Evolutionary conservation across 2,113 vertebrate genomes (phyloP).

Genomic region (Equus quagga): DNA sequence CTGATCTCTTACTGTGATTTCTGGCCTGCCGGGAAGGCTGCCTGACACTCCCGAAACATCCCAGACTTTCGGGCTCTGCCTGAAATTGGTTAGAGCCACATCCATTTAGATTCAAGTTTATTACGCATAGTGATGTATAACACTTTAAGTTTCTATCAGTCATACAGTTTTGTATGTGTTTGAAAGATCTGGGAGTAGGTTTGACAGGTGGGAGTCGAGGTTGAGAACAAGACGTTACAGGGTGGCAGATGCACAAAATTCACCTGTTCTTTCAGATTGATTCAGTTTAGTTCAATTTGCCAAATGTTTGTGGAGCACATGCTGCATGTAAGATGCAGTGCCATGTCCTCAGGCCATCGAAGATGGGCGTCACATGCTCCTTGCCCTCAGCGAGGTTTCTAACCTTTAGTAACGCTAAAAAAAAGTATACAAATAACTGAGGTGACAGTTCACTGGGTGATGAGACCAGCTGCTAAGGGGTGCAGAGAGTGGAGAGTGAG

Average conservation of each 20-base stretch:
- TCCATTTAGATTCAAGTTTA: slow-evolving; percentile 45
- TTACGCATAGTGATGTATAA: not conserved
- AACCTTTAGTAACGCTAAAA: not conserved
- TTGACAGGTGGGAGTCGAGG: not conserved
- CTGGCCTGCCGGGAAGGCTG: not conserved
- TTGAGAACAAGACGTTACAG: not conserved
- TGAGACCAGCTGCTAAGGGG: not conserved
- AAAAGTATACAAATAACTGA: not conserved
- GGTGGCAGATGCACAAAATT: not conserved
- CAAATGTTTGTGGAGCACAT: not conserved
- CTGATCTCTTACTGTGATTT: not conserved
- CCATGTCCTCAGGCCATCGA: fast-evolving
- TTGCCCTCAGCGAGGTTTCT: not conserved
- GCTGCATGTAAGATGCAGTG: not conserved
- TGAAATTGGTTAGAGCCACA: slow-evolving; percentile 25
- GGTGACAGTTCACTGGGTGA: not conserved
- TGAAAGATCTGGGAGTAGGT: slow-evolving; percentile 34
- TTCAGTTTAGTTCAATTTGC: slow-evolving; percentile 39
- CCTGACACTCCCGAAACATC: not conserved
- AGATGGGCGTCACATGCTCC: not conserved
- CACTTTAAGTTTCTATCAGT: slow-evolving; percentile 37
- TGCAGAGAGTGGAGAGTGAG: not conserved
- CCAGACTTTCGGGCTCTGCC: not conserved
- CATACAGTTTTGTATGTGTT: slow-evolving; percentile 26
- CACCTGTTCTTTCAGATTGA: not conserved